phyloP scores from a whole-genome alignment of 2,888 invertebrate species.

The Euproctis similis region DNA sequence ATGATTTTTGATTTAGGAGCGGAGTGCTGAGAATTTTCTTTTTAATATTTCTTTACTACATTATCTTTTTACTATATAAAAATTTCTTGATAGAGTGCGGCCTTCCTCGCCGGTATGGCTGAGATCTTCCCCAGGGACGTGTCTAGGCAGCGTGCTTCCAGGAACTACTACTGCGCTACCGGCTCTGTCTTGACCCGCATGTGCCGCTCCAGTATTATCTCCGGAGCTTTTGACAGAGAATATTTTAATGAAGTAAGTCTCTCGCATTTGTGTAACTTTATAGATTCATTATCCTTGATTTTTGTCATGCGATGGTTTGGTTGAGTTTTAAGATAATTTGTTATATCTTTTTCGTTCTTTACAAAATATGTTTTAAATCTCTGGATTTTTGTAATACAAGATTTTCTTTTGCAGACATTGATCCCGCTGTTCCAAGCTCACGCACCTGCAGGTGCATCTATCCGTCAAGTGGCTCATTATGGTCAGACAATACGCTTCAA shows the following conservation, averaged over 20 bases:
- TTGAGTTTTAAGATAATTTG: too few species aligned
- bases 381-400: too few species aligned
- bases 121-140: constrained; percentile 29
- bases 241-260: constrained; percentile 31
- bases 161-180: constrained; percentile 12
- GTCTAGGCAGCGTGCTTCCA: too few species aligned
- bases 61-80: constrained; percentile 1
- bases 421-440: constrained; percentile 39
- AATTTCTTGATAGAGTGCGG: constrained; percentile 25
- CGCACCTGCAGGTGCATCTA: constrained; percentile 39
- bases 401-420: constrained; percentile 35
- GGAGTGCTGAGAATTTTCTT: background rate
- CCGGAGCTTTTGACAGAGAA: constrained; percentile 7
- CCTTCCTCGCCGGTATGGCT: constrained; percentile 25
- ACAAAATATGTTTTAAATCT: too few species aligned
- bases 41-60: background rate
- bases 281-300: too few species aligned
- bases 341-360: too few species aligned
- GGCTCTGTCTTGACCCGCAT: constrained; percentile 11
- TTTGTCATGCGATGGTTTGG: too few species aligned
- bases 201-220: constrained; percentile 11
- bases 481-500: constrained; percentile 34
- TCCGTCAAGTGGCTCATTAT: constrained; percentile 42
- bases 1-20: too few species aligned
- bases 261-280: too few species aligned